Evolutionary conservation across 2,797 vertebrate genomes (phyloP), one percentile per base, ranked within the genome.

Genomic region (Lacerta viridis): DNA sequence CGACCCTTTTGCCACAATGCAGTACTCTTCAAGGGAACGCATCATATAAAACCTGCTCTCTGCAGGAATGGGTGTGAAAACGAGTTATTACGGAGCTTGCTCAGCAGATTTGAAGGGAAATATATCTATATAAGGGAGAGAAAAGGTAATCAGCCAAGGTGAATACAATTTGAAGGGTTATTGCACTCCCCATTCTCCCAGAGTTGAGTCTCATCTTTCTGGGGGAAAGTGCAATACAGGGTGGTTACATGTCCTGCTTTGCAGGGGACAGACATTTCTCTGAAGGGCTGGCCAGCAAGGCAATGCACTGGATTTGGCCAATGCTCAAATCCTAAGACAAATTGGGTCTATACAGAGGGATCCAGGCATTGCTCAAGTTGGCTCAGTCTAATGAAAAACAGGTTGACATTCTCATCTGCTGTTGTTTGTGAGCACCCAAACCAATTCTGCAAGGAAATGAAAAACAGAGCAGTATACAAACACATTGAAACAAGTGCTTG

Each of bases 101-200:
- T 72, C 80, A 87, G 87, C 84, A 87, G 36, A 84, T 72, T 71
- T 43, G 80, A 25, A 72, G 33, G 86, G 39, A 29, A 7, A 27
- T 15, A 4, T 41, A 29, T 61, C 89, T 88, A 0, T 36, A 90
- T 84, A 85, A 69, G 59, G 78, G 0, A 3, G 90, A 72, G 88
- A 59, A 80, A 90, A 91, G 7, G 7, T 43, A 64, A 80, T 90
- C 61, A 89, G 83, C 36, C 74, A 39, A 81, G 88, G 86, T 87
- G 68, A 5, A 27, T 88, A 50, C 72, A 0, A 80, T 90, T 90
- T 76, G 43, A 85, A 91, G 84, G 50, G 86, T 80, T 87, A 86
- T 86, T 91, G 90, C 33, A 90, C 80, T 43, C 72, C 2, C 90
- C 17, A 25, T 80, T 85, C 91, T 91, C 80, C 46, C 46, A 91